Conservation (phyloP, 2,888 invertebrate genomes). For the Elysia crispata region DNA sequence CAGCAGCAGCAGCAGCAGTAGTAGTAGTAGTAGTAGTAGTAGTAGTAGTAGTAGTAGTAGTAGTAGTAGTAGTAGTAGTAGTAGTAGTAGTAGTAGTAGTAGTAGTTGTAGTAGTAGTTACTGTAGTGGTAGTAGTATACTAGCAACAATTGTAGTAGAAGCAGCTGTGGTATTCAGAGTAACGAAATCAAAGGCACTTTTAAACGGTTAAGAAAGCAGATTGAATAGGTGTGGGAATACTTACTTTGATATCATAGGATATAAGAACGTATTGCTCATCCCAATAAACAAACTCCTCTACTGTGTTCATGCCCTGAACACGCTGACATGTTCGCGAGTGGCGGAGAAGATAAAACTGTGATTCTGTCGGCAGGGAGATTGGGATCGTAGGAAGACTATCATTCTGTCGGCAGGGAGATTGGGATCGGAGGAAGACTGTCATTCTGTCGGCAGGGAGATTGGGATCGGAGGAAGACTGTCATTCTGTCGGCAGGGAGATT, state of each 20-base stretch:
- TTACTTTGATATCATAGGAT: constrained; percentile 16
- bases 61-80: constrained; percentile 22
- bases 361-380: constrained; percentile 53
- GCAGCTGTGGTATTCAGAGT: constrained; percentile 4
- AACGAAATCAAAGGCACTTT: too few relatives aligned
- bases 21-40: constrained; percentile 22
- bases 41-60: constrained; percentile 21
- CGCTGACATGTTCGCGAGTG: constrained; percentile 50
- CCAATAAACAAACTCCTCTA: constrained; percentile 47
- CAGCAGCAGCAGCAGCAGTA: constrained; percentile 22
- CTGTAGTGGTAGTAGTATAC: too few relatives aligned
- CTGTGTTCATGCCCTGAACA: constrained; percentile 53
- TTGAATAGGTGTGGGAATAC: too few relatives aligned
- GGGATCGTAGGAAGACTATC: constrained; percentile 48
- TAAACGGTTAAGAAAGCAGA: too few relatives aligned
- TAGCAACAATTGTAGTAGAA: constrained; percentile 13
- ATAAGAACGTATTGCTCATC: constrained; percentile 42
- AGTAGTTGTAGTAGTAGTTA: constrained; percentile 38
- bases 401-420: constrained; percentile 31
- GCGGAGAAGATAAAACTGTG: constrained; percentile 54
- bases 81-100: constrained; percentile 30
- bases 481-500: too few relatives aligned
- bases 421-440: not conserved
- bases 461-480: too few relatives aligned
- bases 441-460: too few relatives aligned